Conservation (phyloP, 2,113 vertebrate species). For the Anseranas semipalmata region DNA sequence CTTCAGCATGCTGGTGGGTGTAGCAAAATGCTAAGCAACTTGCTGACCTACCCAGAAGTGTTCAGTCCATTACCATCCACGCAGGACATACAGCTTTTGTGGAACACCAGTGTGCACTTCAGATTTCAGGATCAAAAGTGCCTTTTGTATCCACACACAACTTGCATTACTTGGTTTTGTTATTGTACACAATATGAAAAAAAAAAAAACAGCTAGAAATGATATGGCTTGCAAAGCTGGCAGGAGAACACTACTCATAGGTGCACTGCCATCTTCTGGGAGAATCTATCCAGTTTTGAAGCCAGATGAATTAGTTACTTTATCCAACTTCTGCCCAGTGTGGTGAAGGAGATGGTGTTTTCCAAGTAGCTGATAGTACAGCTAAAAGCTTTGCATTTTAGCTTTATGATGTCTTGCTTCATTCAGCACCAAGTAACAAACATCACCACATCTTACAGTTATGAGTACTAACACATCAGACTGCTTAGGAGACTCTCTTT, state of each 20-base stretch:
- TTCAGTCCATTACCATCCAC: neutral
- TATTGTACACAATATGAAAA: neutral
- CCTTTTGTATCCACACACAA: neutral
- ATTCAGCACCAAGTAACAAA: neutral
- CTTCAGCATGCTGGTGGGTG: neutral
- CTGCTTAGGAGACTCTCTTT: neutral
- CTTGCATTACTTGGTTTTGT: neutral
- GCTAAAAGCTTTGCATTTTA: neutral
- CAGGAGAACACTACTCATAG: neutral
- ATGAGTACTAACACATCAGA: neutral
- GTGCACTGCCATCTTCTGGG: slow-evolving; percentile 59
- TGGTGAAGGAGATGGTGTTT: neutral
- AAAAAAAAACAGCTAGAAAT: neutral
- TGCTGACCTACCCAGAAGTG: neutral
- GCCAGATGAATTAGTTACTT: neutral
- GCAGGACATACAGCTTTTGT: neutral
- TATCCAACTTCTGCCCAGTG: neutral
- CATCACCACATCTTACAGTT: neutral
- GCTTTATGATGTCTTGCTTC: neutral
- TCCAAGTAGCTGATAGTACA: neutral
- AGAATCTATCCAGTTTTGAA: neutral
- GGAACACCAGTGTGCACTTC: neutral
- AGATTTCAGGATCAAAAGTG: neutral
- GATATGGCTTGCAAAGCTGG: neutral
- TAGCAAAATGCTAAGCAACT: neutral